These are phyloP conservation scores for Drosophila crucigera DNA, from an alignment of 2,888 invertebrate genomes.

Conservation along the genomic window DNA sequence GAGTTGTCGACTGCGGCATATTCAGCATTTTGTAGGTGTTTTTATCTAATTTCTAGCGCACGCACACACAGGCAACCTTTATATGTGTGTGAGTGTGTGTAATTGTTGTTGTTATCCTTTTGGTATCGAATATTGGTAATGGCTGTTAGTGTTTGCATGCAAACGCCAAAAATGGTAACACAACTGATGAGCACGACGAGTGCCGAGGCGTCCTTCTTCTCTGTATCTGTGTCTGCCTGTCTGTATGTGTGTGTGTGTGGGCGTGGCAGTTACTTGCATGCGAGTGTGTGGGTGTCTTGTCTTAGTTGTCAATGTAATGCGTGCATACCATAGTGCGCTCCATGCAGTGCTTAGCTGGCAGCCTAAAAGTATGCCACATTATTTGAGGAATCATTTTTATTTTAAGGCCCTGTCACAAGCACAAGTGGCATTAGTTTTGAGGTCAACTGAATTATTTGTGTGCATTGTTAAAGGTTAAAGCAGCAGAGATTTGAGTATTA, in stretches of 20 bases:
- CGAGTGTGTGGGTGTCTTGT: slow-evolving; percentile 3
- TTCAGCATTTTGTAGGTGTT: slow-evolving; percentile 79
- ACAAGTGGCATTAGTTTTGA: slow-evolving; percentile 8
- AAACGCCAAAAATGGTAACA: slow-evolving; percentile 71
- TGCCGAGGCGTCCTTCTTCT: slow-evolving; percentile 1
- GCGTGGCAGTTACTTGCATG: slow-evolving; percentile 17
- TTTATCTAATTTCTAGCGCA: slow-evolving; percentile 81
- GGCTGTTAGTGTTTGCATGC: slow-evolving; percentile 74
- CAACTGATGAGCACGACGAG: slow-evolving; percentile 46
- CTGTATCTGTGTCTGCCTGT: slow-evolving; percentile 11
- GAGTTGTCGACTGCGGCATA: slow-evolving; percentile 80
- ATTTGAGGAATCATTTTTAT: slow-evolving; percentile 26
- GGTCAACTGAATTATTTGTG: slow-evolving; percentile 28
- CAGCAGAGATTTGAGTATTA: slow-evolving; percentile 7
- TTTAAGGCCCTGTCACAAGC: slow-evolving; percentile 14
- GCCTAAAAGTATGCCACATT: slow-evolving; percentile 50
- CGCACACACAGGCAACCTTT: slow-evolving; percentile 53
- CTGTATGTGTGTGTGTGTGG: slow-evolving; percentile 14
- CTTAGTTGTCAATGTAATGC: slow-evolving; percentile 32
- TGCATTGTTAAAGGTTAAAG: slow-evolving; percentile 21
- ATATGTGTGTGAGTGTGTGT: slow-evolving; percentile 27
- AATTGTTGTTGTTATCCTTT: slow-evolving; percentile 65
- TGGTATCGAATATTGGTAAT: slow-evolving; percentile 77
- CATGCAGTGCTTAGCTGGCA: slow-evolving; percentile 24
- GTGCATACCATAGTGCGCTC: slow-evolving; percentile 39